These are phyloP conservation scores for Thomomys bottae DNA, from an alignment of 2,113 vertebrate genomes.

Conservation along the genomic window DNA sequence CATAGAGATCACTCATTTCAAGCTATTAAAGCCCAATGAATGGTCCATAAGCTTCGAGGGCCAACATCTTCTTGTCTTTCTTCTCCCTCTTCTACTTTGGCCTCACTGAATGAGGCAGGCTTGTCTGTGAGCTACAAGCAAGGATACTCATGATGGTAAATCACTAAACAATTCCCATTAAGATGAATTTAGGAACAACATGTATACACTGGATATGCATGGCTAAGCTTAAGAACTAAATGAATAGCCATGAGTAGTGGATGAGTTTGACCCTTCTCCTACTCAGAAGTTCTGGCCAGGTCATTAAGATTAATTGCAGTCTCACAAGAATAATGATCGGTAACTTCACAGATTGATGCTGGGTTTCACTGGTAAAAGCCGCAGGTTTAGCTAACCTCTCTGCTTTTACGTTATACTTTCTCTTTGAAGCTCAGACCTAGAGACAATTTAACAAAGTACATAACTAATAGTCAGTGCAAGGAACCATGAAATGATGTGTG, in stretches of 20 bases:
- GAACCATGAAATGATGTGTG: not conserved
- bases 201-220: not conserved
- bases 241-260: not conserved
- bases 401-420: not conserved
- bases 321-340: constrained; percentile 20
- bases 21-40: not conserved
- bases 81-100: not conserved
- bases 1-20: not conserved
- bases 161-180: not conserved
- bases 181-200: not conserved
- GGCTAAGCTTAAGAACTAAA: not conserved
- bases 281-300: constrained; percentile 29
- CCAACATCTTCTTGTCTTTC: not conserved
- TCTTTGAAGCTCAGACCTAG: not conserved
- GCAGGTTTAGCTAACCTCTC: not conserved
- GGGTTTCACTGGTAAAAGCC: not conserved
- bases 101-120: not conserved
- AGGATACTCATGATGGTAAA: constrained; percentile 1
- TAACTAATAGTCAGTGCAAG: not conserved
- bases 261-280: constrained; percentile 8
- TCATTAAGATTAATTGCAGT: constrained; percentile 24
- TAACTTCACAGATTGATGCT: constrained; percentile 29
- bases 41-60: not conserved
- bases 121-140: not conserved
- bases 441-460: not conserved